Conservation (phyloP, 30 jellyfish, hydroid and myxozoan genomes). For the Hydractinia symbiolongicarpus region DNA sequence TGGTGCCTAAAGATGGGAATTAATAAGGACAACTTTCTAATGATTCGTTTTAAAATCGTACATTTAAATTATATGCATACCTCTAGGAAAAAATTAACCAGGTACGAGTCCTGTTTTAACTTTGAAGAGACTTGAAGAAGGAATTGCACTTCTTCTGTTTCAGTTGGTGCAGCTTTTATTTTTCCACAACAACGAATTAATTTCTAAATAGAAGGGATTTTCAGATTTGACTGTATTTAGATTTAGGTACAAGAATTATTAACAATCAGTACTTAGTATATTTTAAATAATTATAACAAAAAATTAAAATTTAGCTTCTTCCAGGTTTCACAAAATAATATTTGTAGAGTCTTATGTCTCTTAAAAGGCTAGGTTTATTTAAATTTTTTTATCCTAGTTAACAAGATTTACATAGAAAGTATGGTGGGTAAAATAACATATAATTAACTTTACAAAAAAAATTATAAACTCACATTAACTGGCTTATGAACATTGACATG, state of each 20-base stretch:
- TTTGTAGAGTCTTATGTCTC: too few species aligned
- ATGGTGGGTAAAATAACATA: too few species aligned
- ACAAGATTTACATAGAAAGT: too few species aligned
- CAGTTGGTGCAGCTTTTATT: conserved; percentile 96
- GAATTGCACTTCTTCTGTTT: conserved; percentile 89
- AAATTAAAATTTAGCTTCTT: too few species aligned
- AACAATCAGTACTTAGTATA: too few species aligned
- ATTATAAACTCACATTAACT: conserved; percentile 55
- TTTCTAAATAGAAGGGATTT: conserved; percentile 31
- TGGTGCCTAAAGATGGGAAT: neutral
- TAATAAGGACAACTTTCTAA: neutral
- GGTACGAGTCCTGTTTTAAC: conserved; percentile 83
- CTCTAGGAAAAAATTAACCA: conserved; percentile 89
- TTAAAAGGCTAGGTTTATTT: too few species aligned
- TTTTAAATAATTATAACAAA: too few species aligned
- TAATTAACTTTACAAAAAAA: too few species aligned
- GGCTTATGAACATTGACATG: conserved; percentile 96
- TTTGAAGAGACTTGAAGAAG: conserved; percentile 92
- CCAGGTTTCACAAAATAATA: too few species aligned
- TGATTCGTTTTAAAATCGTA: neutral
- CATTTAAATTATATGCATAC: conserved; percentile 31
- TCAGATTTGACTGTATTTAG: too few species aligned
- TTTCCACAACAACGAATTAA: conserved; percentile 93
- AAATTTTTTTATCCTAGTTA: too few species aligned
- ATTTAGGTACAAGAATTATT: neutral